Evolutionary conservation across 1,140 invertebrate genomes (phyloP), one percentile per base, ranked within the genome.

Genomic region (Melipona quadrifasciata): DNA sequence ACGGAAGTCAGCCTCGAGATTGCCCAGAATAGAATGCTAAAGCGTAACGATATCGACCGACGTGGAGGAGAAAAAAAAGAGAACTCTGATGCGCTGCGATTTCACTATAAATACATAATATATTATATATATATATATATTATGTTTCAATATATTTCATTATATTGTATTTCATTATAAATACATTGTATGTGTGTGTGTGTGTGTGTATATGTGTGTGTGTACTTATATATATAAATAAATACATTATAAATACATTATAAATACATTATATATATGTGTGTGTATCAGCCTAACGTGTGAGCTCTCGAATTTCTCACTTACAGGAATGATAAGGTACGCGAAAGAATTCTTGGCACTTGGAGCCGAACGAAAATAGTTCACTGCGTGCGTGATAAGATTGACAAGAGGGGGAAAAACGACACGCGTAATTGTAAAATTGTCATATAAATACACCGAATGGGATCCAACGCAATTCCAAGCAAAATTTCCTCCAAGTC

Each of bases 21-120:
- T 74, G 58, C 31, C 70, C 31, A 47, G 73, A 85, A 85, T 85
- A 81, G 68, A 81, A 73, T 27, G 57, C 24, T 67, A 64, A 58
- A 51, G n/a, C 21, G 39, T 81, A 67, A 76, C 24, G 55, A 21
- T 76, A 82, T 82, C 64, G 51, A 39, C 47, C 51, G 39, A 67
- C 27, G 31, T 47, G 53, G 39, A 47, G 8, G 6, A 4, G 8
- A 8, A 47, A 10, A 47, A 10, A 47, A 10, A 47, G 3, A 73
- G 72, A 80, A 73, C 39, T 16, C 17, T n/a, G 79, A 80, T 80
- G 73, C 19, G n/a, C 0, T 34, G 27, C 8, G 27, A 57, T 82
- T 82, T 47, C 39, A 47, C 53, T 57, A 27, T 76, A 58, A 80
- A 61, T 21, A 31, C 39, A n/a, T 39, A n/a, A 53, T 17, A 24